Evolutionary conservation across 2,797 vertebrate species (phyloP), one percentile per base, ranked within the genome.

Genomic region (Dendrocincla fuliginosa): DNA sequence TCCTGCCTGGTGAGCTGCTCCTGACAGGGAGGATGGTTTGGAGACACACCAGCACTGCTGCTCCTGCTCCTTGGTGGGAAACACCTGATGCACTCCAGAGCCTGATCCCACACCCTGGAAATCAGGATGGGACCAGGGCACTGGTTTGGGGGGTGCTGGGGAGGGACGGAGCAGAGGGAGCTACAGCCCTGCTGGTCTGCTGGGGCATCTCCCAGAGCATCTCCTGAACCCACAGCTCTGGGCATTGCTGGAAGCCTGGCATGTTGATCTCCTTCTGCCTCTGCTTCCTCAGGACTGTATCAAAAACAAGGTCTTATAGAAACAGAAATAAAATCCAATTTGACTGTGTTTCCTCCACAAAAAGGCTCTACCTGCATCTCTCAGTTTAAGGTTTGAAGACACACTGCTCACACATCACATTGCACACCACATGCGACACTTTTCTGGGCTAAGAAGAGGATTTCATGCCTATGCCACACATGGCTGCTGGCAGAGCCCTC

Each of bases 121-220:
- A 74, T 35, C 0, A 0, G 19, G 71, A 33, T 9, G 33, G 19
- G 37, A 67, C 13, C 39, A 8, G 71, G 61, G 77, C 52, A 20
- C 16, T 3, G 3, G 55, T 24, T 19, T 1, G 2, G 10, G 57
- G 49, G 12, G 23, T 1, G 3, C 11, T 1, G 0, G 2, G 55
- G 41, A 69, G 30, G 39, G 81, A 52, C 13, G 7, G 55, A 76
- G 63, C 46, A 70, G 41, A 57, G 39, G 13, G 16, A 20, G 10
- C 11, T 65, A 9, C 41, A 57, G n/a, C 67, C 28, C 39, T 69
- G 57, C 37, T 52, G 59, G 19, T 69, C 55, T 74, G 16, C 30
- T 78, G 61, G 69, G 56, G 49, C 68, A 50, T 41, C 3, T 61
- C 5, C 35, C 28, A n/a, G 69, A 68, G 70, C 61, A 64, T 13